Evolutionary conservation across 2,888 invertebrate genomes (phyloP), one percentile per base, ranked within the genome.

Genomic region (Conistra vaccinii): DNA sequence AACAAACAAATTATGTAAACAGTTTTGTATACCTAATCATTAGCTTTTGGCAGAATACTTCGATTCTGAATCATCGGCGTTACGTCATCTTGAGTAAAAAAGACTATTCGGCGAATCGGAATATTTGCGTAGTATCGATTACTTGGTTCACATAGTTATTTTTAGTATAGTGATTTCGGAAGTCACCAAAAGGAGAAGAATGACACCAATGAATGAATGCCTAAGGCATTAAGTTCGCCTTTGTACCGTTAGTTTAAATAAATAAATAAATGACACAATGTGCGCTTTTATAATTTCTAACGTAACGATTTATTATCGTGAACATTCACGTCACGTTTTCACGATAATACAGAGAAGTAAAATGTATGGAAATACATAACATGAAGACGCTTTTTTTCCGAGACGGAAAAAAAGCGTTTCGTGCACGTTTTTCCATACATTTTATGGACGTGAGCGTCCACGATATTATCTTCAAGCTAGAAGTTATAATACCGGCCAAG

Each of bases 61-160:
- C 32, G 10, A 29, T 63, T 69, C 32, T 78, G 73, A 84, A 61
- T 81, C 75, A 84, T 66, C 14, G 10, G 4, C 23, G 23, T 73
- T 63, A 78, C 69, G 71, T 81, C 75, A 81, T 69, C 12, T 12
- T 20, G 2, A 14, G 17, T 68, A 12, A 32, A 53, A 73, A 65
- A 32, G 17, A 68, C 55, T n/a, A 17, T 75, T 17, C 53, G 35
- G 26, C 23, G 29, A 70, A 72, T 72, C 20, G 12, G 57, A 55
- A 80, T 73, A 69, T 73, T 63, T 63, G 45, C 32, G 29, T 14
- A 1, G 23, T 48, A 29, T 51, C 69, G 23, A 69, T 53, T 39
- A 77, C 26, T 51, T 26, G 14, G 66, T 68, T 68, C 63, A 69
- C 65, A 65, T 17, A n/a, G 51, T 62, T 75, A 72, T 53, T 75